A percentile compares a stretch with the other conserved stretches of the same genome.
These are phyloP conservation scores for Philonicus albiceps DNA, from an alignment of 2,888 invertebrate genomes.

Conservation along the genomic window DNA sequence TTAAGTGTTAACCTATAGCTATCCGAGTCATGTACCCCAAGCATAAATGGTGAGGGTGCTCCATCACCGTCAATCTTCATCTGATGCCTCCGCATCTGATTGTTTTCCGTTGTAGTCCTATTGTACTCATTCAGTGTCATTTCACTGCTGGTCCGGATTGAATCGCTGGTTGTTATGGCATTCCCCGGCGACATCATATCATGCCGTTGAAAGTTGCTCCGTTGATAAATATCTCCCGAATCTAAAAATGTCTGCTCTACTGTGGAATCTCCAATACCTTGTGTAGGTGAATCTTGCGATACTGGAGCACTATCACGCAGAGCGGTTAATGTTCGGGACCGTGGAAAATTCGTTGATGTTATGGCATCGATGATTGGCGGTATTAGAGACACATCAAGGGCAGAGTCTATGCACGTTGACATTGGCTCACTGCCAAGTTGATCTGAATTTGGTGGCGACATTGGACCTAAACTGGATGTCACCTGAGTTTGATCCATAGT, in stretches of 20 bases:
- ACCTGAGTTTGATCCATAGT: conserved; percentile 58
- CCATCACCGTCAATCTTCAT: conserved; percentile 57
- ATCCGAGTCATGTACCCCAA: conserved; percentile 54
- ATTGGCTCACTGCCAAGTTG: conserved; percentile 53
- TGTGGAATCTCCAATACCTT: conserved; percentile 5
- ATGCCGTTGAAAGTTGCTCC: conserved; percentile 47
- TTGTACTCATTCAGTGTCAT: conserved; percentile 63
- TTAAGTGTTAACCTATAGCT: conserved; percentile 61
- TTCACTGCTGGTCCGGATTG: conserved; percentile 58
- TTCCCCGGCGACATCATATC: conserved; percentile 51
- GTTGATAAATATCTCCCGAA: conserved; percentile 44
- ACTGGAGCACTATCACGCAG: conserved; percentile 38
- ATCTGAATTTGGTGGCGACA: conserved; percentile 55
- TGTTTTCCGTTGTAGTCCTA: conserved; percentile 53
- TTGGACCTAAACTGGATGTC: conserved; percentile 56
- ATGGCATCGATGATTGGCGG: conserved; percentile 53
- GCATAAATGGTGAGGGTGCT: conserved; percentile 51
- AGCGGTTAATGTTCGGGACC: conserved; percentile 44
- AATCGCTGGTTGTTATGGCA: conserved; percentile 49
- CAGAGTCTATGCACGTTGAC: conserved; percentile 54
- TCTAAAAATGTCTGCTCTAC: conserved; percentile 41
- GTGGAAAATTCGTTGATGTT: conserved; percentile 45
- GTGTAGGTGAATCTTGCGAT: conserved; percentile 47
- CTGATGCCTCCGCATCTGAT: conserved; percentile 57
- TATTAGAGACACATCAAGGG: conserved; percentile 56